Evolutionary conservation across 2,797 vertebrate species (phyloP), one percentile per base, ranked within the genome.

Genomic region (Clarias laeviceps): DNA sequence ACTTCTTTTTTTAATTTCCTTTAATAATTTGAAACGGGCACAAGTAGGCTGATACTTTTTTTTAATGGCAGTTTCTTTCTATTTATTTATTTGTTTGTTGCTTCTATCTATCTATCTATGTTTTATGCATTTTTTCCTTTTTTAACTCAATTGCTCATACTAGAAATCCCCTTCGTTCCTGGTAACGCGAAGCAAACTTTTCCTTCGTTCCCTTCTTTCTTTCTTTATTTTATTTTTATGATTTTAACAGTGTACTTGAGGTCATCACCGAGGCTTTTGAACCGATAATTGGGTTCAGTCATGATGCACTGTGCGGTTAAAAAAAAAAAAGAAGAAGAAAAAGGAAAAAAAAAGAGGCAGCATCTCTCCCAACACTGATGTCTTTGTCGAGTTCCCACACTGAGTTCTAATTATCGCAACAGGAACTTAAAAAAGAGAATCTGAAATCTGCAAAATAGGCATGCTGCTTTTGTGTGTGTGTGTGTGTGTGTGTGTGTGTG

Each of bases 341-440:
- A 80, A 79, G 61, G 3, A 37, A 79, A 5, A 40, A 80, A 40
- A 29, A 50, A 91, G 88, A 91, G 87, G 88, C 90, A 90, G 85
- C 90, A 87, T 93, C 92, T 88, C 87, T 90, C 88, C 92, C 92
- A 88, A 91, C 91, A 90, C 87, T 91, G 93, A 93, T 93, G 90
- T 92, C 91, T 90, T 90, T 88, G 90, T 89, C 89, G 89, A 87
- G 91, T 94, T 91, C 89, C 90, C 91, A 91, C 88, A 88, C 91
- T 92, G 92, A 93, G 94, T 94, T 92, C 91, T 93, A 94, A 95
- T 94, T 92, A 95, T 94, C 93, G 91, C 91, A 59, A 93, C 89
- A 90, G 92, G 88, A 93, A 93, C 90, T 93, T 91, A 86, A 88
- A 92, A 90, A 90, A 88, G 84, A 89, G 83, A 90, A 89, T 93